Evolutionary conservation across 2,113 vertebrate species (phyloP).

Genomic region (Furnarius figulus): DNA sequence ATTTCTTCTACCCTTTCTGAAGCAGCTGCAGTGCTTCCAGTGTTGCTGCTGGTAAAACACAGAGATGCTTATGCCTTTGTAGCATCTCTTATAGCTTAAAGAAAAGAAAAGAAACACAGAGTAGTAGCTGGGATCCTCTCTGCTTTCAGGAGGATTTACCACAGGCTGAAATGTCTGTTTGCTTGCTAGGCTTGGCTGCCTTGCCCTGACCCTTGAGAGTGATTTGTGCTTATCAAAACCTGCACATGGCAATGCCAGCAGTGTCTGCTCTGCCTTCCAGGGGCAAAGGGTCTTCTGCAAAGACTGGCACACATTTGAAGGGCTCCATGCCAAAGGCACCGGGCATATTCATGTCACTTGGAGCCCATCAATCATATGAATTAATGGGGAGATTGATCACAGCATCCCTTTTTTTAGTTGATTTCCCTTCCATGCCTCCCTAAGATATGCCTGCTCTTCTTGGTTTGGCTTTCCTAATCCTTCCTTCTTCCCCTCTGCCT

Average conservation of each 20-base stretch:
- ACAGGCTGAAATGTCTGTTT: not conserved
- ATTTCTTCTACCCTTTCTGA: not conserved
- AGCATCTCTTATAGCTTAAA: not conserved
- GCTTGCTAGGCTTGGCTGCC: not conserved
- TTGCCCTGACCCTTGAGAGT: not conserved
- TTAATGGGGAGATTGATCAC: not conserved
- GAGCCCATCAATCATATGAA: not conserved
- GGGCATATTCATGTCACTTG: not conserved
- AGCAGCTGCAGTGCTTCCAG: not conserved
- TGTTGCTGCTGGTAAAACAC: not conserved
- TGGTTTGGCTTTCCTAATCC: not conserved
- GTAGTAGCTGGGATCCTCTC: not conserved
- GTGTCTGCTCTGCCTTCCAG: not conserved
- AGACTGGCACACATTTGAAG: not conserved
- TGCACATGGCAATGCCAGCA: fast-evolving
- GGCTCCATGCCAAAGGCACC: not conserved
- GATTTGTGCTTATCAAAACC: not conserved
- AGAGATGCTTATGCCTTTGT: not conserved
- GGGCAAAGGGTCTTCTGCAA: not conserved
- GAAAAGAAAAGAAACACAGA: too few species aligned
- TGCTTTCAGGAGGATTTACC: not conserved
- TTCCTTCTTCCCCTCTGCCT: not conserved
- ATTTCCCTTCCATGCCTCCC: not conserved
- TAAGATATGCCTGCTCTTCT: not conserved
- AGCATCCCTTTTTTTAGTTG: not conserved